phyloP scores from a whole-genome alignment of 92 coral and sea anemone species.

The Porites lobata region DNA sequence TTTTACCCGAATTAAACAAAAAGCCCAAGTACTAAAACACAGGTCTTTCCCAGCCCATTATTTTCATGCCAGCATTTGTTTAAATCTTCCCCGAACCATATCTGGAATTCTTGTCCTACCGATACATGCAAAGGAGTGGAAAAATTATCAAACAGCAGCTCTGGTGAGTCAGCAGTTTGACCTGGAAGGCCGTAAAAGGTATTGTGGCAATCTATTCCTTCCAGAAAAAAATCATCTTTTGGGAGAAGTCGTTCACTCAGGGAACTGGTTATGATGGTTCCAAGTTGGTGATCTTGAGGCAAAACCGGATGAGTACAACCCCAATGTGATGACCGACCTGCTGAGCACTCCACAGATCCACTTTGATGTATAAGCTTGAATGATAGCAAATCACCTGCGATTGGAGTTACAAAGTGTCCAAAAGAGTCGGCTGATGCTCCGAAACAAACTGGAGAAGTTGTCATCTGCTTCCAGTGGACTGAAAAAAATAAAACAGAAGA shows the following conservation, averaged over 20 bases:
- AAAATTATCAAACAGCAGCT: slow-evolving; percentile 14
- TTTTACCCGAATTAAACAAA: not conserved
- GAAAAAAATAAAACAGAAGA: too few relatives aligned
- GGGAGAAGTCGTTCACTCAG: not conserved
- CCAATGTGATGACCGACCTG: not conserved
- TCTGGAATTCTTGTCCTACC: not conserved
- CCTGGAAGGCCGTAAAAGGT: not conserved
- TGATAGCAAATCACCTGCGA: not conserved
- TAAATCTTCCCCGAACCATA: slow-evolving; percentile 17
- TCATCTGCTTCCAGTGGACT: slow-evolving; percentile 12
- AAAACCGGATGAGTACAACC: not conserved
- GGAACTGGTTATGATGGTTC: not conserved
- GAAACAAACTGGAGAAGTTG: slow-evolving; percentile 16
- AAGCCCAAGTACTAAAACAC: slow-evolving; percentile 3
- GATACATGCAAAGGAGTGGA: not conserved
- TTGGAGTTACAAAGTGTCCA: not conserved
- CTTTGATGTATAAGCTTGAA: slow-evolving; percentile 8
- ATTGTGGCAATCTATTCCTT: too few relatives aligned
- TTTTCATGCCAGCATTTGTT: not conserved
- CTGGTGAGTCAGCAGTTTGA: not conserved
- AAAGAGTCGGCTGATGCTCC: slow-evolving; percentile 1
- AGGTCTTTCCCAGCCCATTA: not conserved
- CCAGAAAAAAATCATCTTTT: not conserved
- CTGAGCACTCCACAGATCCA: not conserved
- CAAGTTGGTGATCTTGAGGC: not conserved